Evolutionary conservation across 2,113 vertebrate genomes (phyloP).

Genomic region (Engystomops pustulosus): DNA sequence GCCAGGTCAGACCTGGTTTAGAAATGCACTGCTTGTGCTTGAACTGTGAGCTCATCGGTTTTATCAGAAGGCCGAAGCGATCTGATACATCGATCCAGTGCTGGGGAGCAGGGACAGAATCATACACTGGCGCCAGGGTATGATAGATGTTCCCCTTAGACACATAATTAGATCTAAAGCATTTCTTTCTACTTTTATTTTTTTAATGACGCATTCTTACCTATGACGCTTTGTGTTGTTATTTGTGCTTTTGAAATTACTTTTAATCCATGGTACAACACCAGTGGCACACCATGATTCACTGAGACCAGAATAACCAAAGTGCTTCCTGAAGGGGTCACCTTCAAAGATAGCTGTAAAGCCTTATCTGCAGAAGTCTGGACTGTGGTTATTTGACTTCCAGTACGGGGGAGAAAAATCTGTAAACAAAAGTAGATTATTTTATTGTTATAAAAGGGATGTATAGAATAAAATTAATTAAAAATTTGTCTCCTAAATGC

Average conservation of each 20-base stretch:
- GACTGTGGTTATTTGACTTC: background rate
- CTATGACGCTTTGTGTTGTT: background rate
- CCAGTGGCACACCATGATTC: background rate
- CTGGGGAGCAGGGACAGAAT: too few relatives aligned
- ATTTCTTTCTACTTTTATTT: background rate
- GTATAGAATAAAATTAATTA: too few relatives aligned
- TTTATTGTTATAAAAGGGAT: background rate
- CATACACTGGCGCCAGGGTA: too few relatives aligned
- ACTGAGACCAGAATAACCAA: slow-evolving; percentile 29
- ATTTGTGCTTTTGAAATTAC: background rate
- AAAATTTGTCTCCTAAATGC: too few relatives aligned
- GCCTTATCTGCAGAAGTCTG: slow-evolving; percentile 29
- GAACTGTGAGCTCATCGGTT: too few relatives aligned
- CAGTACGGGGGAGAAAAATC: slow-evolving; percentile 42
- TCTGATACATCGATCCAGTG: too few relatives aligned
- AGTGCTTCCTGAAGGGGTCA: background rate
- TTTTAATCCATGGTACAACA: slow-evolving; percentile 39
- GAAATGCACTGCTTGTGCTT: too few relatives aligned
- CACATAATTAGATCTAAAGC: background rate
- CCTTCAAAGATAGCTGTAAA: slow-evolving; percentile 19
- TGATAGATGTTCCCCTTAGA: background rate
- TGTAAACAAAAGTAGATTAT: slow-evolving; percentile 1
- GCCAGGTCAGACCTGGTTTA: too few relatives aligned
- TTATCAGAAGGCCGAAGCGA: too few relatives aligned
- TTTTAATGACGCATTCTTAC: background rate